phyloP scores from a whole-genome alignment of 2,113 vertebrate species.

The Origma solitaria region DNA sequence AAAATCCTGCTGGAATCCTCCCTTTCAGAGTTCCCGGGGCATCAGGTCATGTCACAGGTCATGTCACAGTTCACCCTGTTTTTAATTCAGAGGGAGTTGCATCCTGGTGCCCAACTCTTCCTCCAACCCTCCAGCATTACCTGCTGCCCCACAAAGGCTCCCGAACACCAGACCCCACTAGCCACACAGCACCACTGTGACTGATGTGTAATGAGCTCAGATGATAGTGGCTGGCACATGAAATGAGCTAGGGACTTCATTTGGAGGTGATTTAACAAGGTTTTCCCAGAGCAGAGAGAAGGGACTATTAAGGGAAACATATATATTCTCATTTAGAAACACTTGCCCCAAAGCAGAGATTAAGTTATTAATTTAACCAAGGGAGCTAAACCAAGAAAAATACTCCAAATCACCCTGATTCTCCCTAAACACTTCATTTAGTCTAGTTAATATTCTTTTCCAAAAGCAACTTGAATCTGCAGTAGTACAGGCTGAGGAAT shows the following conservation, averaged over 20 bases:
- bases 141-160: not conserved
- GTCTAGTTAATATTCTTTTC: not conserved
- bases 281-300: not conserved
- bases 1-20: not conserved
- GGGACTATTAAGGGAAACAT: not conserved
- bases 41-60: not conserved
- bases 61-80: not conserved
- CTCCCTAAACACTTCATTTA: not conserved
- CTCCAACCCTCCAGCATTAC: not conserved
- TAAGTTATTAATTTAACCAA: not conserved
- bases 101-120: not conserved
- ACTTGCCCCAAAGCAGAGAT: not conserved
- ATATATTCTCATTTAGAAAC: not conserved
- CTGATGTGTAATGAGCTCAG: not conserved
- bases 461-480: not conserved
- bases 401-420: not conserved
- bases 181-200: not conserved
- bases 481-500: not conserved
- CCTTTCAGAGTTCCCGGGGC: not conserved
- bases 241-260: not conserved
- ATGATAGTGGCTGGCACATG: not conserved
- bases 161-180: not conserved
- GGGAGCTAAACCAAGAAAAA: not conserved
- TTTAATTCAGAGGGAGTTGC: not conserved
- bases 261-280: not conserved